Base-by-base conservation (phyloP, 92 coral and sea anemone species). In the Phymanthus crucifer region DNA sequence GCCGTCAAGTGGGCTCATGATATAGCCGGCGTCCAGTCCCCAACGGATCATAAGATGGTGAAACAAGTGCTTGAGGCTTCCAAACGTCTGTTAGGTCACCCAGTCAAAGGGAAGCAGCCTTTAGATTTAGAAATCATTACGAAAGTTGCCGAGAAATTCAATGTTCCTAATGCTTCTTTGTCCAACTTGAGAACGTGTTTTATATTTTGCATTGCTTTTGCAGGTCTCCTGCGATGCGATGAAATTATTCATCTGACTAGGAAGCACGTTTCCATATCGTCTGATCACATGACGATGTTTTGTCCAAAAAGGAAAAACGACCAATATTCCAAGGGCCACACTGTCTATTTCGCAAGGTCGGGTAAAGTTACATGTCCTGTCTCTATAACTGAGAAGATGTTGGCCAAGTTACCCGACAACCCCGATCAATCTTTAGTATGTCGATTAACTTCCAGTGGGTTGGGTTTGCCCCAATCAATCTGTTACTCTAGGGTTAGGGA, bases 401-500 rank as follows among this genome's bases (percentile, higher is more conserved):
- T 83, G 48, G 45, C 76, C 24, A 68, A 40, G 50, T 21, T 83
- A 23, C 70, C 76, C 32, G 0, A 9, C 4, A 32, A 34, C 48
- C 87, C 87, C 26, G 75, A 68, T 78, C 80, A 78, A 35, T 75
- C 67, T 78, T 76, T 84, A 54, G 82, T 83, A 45, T 45, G 87
- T 76, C 75, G 87, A 33, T 21, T 84, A 18, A 35, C 81, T 8
- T 58, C 72, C 3, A 58, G 26, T 4, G 81, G 81, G 27, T 10
- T 32, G 29, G 72, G 17, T 65, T 19, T 56, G 3, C 48, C 29
- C n/a, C 81, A 37, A 32, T 61, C 85, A 6, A 83, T 87, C 40
- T 52, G 70, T 23, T 83, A 87, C 40, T 71, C 91, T 24, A 46
- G 87, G n/a, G 81, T 83, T 34, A 66, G 81, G n/a, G 88, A 86